Base-by-base conservation (phyloP, 2,113 vertebrate species). In the Pluvialis apricaria region DNA sequence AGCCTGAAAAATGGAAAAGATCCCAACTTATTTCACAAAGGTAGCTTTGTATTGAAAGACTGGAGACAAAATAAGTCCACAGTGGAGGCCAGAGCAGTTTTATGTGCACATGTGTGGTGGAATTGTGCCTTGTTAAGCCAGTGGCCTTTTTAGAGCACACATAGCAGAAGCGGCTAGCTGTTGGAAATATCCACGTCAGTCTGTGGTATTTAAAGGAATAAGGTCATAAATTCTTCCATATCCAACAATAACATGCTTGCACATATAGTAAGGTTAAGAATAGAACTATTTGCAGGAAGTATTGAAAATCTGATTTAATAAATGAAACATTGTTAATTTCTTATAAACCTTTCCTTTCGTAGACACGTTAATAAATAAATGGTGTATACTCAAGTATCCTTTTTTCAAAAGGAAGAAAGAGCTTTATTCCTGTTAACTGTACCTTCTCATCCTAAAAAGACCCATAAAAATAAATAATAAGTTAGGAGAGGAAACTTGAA, bases 171-270 rank as follows among this genome's bases (percentile, higher is more conserved):
- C 28, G 15, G 16, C 2, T 44, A 76, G n/a, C 40, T 69, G 10
- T 54, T 76, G 75, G 78, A 79, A 82, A 79, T 68, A 79, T 16
- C 57, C 66, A 55, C 5, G 12, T 75, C 47, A 51, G 11, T 20
- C n/a, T 69, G 9, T 28, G 19, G 5, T 54, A 71, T 83, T 93
- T 86, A 45, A 94, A 77, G 25, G 21, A 70, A 62, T 66, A 66
- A 77, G 44, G 58, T 65, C 36, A 68, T 44, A 71, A 71, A 64
- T 88, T 88, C 60, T 78, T 88, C 51, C 31, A 52, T 58, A 66
- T 32, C 36, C 44, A 61, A 54, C 0, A 0, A 8, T 54, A 75
- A 60, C 10, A 15, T 49, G 24, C 13, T 73, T 92, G 40, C 34
- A 83, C 18, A 12, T 32, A n/a, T 5, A 69, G 4, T 26, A 75